Evolutionary conservation across 1,140 invertebrate genomes (phyloP), one percentile per base, ranked within the genome.

Genomic region (Heliconius hewitsoni): DNA sequence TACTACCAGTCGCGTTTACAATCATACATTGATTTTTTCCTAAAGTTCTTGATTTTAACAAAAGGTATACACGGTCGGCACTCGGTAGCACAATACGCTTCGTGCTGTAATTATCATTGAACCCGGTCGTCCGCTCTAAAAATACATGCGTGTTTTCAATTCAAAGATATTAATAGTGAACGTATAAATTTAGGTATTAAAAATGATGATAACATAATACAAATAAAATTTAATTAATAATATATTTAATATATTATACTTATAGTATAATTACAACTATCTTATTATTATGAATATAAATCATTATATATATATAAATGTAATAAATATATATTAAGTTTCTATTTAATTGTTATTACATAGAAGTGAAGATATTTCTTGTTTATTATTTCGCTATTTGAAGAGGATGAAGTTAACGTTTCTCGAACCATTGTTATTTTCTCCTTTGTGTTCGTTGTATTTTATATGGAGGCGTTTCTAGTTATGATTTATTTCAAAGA

Each of bases 371-470:
- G 60, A 66, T 66, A 66, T 66, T 66, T 66, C 60, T 83, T 78
- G 80, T 84, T 85, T 81, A 74, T 85, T 81, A 72, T 81, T 83
- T 76, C 76, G 78, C 80, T 82, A 79, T 81, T 84, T 81, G 80
- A 81, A 74, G 78, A 60, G 70, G 74, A 76, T 34, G 78, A 42
- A 57, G 60, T 79, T 75, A 79, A 71, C 60, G 46, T 74, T 79
- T 42, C 73, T 79, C 37, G 55, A 71, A 71, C 55, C 60, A 74
- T 78, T 60, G 57, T 73, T 60, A 46, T 71, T 82, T 72, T 83
- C 55, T 76, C 71, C 74, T 82, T 81, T 81, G 76, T 81, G 73
- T 73, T 77, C 42, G 73, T 77, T 74, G 60, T 82, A 76, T 82
- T 84, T 84, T 82, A 80, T 81, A 77, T 81, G 57, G 55, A 50